Base-by-base conservation (phyloP, 2,888 invertebrate genomes). In the Mythimna impura region DNA sequence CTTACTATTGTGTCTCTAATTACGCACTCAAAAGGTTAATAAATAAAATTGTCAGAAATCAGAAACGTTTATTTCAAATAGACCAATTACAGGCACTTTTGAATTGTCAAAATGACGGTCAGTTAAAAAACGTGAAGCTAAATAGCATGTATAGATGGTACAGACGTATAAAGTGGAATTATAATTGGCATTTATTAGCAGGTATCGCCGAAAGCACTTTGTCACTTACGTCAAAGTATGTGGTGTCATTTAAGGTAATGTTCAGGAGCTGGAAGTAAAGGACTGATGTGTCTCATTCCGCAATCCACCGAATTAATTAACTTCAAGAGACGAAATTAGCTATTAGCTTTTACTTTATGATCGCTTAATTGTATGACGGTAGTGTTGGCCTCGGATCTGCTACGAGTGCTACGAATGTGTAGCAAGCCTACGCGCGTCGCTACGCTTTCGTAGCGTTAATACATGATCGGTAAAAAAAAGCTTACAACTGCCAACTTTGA, bases 121-220 rank as follows among this genome's bases (percentile, higher is more conserved):
- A n/a, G n/a, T n/a, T n/a, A n/a, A n/a, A n/a, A n/a, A n/a, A n/a
- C n/a, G n/a, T n/a, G n/a, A n/a, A n/a, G n/a, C n/a, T n/a, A n/a
- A n/a, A n/a, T n/a, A n/a, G 1, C 3, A 30, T 3, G 30, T 30
- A 30, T 58, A 58, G 22, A 47, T 47, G 47, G 6, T n/a, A 22
- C 30, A 22, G 36, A n/a, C 25, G 17, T 40, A n/a, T 34, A 9
- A 4, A 58, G 6, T 8, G 12, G 36, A 60, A 67, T 25, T 7
- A 34, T 30, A 9, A 66, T 60, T 34, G 22, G 34, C 50, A 52
- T 66, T 58, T 43, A 52, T 58, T 58, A 52, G n/a, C 52, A 34
- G 58, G 34, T 66, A 52, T 73, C 14, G 66, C 40, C 30, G 25
- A 74, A 66, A 74, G 65, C 12, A 65, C 40, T 54, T 30, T 34